Base-by-base conservation (phyloP, 2,888 invertebrate species). In the Cactoblastis cactorum region DNA sequence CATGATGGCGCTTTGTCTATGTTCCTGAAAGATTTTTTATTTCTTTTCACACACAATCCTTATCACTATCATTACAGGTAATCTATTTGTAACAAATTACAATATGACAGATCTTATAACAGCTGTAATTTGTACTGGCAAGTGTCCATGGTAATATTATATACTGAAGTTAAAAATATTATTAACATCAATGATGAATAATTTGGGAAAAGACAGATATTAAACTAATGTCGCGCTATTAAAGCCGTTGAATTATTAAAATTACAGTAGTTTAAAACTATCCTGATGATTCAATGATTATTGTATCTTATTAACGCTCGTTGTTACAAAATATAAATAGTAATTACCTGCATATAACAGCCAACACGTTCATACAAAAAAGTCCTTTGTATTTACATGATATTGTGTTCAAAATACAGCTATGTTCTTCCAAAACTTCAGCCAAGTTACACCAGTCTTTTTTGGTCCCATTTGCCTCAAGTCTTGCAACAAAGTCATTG, bases 261-360 rank as follows among this genome's bases (percentile, higher is more conserved):
- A n/a, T n/a, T n/a, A n/a, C n/a, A n/a, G n/a, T n/a, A n/a, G n/a
- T n/a, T n/a, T n/a, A n/a, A n/a, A n/a, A n/a, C n/a, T n/a, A n/a
- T n/a, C n/a, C n/a, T n/a, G n/a, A n/a, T n/a, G n/a, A 24, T 3
- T 24, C 24, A 24, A 24, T 24, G 24, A 24, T 24, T 32, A n/a
- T n/a, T n/a, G n/a, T n/a, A n/a, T n/a, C n/a, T n/a, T n/a, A n/a
- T n/a, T n/a, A n/a, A n/a, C n/a, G n/a, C n/a, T n/a, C n/a, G n/a
- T n/a, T n/a, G n/a, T n/a, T n/a, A n/a, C 28, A 45, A 41, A 18
- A 9, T 1, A 19, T 6, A 12, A 37, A 6, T 38, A 12, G 11
- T 41, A 18, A 15, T 14, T 67, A 87, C 88, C 88, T 85, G 82
- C 84, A 86, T 18, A 88, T 53, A 53, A 77, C 77, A 63, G 85